phyloP scores from a whole-genome alignment of 2,797 vertebrate genomes.

The Poeciliopsis paucimaculata region DNA sequence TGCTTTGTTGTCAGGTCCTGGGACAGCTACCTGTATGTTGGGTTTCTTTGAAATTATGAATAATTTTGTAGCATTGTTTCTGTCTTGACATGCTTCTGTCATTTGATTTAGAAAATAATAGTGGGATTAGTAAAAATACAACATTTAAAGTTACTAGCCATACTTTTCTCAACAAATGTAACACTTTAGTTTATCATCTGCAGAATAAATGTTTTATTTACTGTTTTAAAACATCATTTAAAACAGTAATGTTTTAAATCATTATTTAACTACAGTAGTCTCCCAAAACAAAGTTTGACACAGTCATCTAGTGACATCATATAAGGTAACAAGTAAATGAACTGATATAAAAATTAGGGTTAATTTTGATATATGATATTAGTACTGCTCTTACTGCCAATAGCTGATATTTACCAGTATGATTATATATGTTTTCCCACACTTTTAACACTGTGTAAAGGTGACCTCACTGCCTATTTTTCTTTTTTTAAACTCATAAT shows the following conservation, averaged over 20 bases:
- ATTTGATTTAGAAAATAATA: background rate
- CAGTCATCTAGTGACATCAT: background rate
- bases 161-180: background rate
- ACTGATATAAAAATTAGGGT: too few species aligned
- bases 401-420: too few species aligned
- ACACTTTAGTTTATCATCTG: background rate
- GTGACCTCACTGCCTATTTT: too few species aligned
- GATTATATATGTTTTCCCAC: too few species aligned
- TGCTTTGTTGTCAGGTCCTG: constrained; percentile 1
- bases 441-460: too few species aligned
- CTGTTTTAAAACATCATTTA: too few species aligned
- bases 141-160: background rate
- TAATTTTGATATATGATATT: too few species aligned
- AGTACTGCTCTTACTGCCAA: too few species aligned
- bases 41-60: background rate
- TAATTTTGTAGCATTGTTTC: background rate
- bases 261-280: background rate
- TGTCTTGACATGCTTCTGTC: background rate
- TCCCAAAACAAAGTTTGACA: background rate
- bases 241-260: background rate
- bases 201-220: background rate
- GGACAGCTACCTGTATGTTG: background rate
- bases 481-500: too few species aligned
- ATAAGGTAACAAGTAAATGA: background rate
- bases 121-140: background rate